A percentile compares a stretch with the other conserved stretches of the same genome.
Conservation (phyloP, 2,888 invertebrate genomes). For the Ophion slaviceki region DNA sequence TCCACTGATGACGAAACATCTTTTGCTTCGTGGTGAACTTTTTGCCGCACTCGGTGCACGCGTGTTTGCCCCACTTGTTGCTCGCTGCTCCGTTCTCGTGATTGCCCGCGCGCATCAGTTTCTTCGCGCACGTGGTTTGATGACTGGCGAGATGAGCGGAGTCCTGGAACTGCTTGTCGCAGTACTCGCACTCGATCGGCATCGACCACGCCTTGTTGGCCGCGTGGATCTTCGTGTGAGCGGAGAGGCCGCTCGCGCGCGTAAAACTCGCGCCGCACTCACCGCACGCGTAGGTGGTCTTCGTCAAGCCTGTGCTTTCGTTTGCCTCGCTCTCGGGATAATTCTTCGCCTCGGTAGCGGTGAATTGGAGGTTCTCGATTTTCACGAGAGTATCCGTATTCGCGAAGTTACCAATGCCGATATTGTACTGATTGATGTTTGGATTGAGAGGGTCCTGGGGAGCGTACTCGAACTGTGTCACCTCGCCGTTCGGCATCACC, state of each 20-base stretch:
- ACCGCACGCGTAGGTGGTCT: slow-evolving; percentile 79
- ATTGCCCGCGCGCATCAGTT: slow-evolving; percentile 74
- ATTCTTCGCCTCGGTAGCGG: slow-evolving; percentile 63
- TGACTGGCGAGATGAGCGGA: slow-evolving; percentile 82
- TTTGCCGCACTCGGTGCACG: slow-evolving; percentile 83
- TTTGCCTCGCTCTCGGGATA: slow-evolving; percentile 70
- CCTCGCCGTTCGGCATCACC: slow-evolving; percentile 80
- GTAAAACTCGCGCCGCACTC: slow-evolving; percentile 83
- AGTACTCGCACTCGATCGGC: slow-evolving; percentile 83
- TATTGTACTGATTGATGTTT: slow-evolving; percentile 73
- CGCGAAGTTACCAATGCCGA: slow-evolving; percentile 73
- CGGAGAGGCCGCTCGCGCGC: slow-evolving; percentile 82
- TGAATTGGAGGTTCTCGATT: slow-evolving; percentile 71
- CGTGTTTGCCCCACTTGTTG: slow-evolving; percentile 81
- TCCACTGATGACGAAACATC: slow-evolving; percentile 84
- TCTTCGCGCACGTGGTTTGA: slow-evolving; percentile 80
- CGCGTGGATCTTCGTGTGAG: slow-evolving; percentile 80
- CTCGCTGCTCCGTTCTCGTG: slow-evolving; percentile 73
- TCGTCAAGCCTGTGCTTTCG: slow-evolving; percentile 70
- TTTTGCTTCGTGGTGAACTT: slow-evolving; percentile 84
- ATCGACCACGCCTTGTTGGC: slow-evolving; percentile 71
- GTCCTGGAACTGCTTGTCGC: slow-evolving; percentile 84
- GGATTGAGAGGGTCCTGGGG: slow-evolving; percentile 71
- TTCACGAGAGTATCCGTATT: slow-evolving; percentile 74
- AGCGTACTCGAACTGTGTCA: slow-evolving; percentile 78